phyloP scores from a whole-genome alignment of 1,140 invertebrate genomes.

The Macrobrachium nipponense region DNA sequence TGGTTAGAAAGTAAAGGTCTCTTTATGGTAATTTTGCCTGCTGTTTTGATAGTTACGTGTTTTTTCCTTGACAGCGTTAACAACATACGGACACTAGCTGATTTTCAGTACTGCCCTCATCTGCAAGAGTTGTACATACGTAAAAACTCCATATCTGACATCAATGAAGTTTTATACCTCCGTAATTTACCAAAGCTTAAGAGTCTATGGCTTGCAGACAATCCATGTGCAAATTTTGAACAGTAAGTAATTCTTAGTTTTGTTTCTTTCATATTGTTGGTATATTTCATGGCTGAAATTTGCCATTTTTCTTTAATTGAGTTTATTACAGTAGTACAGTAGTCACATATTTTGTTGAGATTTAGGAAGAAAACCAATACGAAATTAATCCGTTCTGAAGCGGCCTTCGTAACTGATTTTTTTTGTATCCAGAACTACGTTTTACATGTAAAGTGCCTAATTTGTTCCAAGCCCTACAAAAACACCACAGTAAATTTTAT shows the following conservation, averaged over 20 bases:
- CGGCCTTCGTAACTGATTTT: no score
- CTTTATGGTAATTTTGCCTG: no score
- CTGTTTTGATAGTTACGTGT: not conserved
- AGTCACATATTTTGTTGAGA: no score
- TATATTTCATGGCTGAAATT: not conserved
- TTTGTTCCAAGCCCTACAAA: no score
- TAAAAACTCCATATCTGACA: conserved; percentile 89
- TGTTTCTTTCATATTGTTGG: not conserved
- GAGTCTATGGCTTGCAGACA: conserved; percentile 91
- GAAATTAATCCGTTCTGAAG: no score
- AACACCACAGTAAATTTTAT: no score
- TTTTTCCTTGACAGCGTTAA: conserved; percentile 82
- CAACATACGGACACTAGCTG: conserved; percentile 83
- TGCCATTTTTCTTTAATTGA: no score
- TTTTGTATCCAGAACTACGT: no score
- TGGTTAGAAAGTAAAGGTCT: no score
- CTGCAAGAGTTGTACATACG: conserved; percentile 92
- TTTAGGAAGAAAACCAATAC: no score
- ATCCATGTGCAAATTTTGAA: conserved; percentile 88
- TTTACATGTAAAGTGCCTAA: no score
- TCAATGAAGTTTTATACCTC: conserved; percentile 88
- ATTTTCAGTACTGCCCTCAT: conserved; percentile 87
- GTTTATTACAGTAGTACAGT: no score
- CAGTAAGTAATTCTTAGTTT: conserved; percentile 72
- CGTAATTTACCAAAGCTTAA: conserved; percentile 82